A percentile compares a stretch with the other conserved stretches of the same genome.
Evolutionary conservation across 2,797 vertebrate species (phyloP).

Genomic region (Limnodromus scolopaceus): DNA sequence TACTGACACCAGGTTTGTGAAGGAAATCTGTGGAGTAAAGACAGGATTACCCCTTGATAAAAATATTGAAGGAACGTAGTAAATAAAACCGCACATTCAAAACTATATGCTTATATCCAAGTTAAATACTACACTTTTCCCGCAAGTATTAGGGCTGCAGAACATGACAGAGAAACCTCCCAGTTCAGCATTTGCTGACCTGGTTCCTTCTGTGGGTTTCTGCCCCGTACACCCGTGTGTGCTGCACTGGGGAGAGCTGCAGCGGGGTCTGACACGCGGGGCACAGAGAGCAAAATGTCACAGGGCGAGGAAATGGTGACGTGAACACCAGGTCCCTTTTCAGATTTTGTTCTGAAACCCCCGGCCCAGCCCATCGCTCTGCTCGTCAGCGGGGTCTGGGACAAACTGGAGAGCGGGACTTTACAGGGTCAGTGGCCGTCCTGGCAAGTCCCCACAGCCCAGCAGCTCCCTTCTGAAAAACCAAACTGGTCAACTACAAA

Average conservation of each 20-base stretch:
- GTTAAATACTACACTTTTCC: neutral
- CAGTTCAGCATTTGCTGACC: neutral
- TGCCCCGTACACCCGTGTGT: neutral
- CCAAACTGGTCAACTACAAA: neutral
- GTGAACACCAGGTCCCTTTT: neutral
- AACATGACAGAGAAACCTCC: neutral
- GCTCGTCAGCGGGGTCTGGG: neutral
- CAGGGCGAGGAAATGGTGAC: neutral
- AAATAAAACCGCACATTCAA: neutral
- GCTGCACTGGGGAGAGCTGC: too few relatives aligned
- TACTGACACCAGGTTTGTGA: constrained; percentile 96
- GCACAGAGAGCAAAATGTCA: neutral
- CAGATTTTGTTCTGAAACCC: neutral
- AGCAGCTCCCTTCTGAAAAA: neutral
- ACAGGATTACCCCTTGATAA: neutral
- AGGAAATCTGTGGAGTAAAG: constrained; percentile 86
- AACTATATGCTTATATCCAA: neutral
- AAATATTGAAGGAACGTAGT: neutral
- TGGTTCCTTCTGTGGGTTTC: neutral
- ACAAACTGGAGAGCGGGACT: too few relatives aligned
- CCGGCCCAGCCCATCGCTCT: neutral
- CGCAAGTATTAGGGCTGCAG: neutral
- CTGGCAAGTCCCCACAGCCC: neutral
- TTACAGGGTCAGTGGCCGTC: neutral
- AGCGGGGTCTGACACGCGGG: neutral